Base-by-base conservation (phyloP, 2,113 vertebrate genomes). In the Lontra canadensis region DNA sequence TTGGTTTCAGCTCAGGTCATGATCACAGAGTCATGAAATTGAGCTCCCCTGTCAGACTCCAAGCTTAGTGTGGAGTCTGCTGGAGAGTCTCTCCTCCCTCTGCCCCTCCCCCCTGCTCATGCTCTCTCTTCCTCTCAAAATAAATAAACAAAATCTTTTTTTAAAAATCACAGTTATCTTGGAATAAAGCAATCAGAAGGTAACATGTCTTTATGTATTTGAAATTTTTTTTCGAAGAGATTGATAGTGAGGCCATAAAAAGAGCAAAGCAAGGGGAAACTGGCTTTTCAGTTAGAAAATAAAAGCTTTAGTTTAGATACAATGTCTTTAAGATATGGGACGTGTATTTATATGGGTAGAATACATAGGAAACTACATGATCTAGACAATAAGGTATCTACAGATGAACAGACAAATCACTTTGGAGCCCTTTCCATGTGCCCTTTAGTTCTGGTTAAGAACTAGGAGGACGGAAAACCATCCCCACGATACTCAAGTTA, bases 211-310 rank as follows among this genome's bases (percentile, higher is more conserved):
- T 89, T 76, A 94, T 55, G 25, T 55, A 88, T 26, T 39, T 91
- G 42, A 92, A 88, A 89, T 49, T 65, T 73, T 3, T 29, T 76
- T 90, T 94, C 55, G 55, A 6, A 21, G 69, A 88, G 79, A 20
- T 26, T 82, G 63, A 82, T 11, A 80, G 5, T 12, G 25, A 90
- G 20, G 47, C 36, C 59, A 82, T 39, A 95, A 93, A 78, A 83
- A 93, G 36, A 88, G 42, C 55, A 96, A 97, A 90, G 17, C 63
- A 95, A 92, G 42, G 91, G 9, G 47, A 97, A 95, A 59, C 20
- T 13, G 10, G 44, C 36, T 92, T 89, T 80, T 85, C 25, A 61
- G 36, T 79, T 21, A 55, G 0, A 81, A 9, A 67, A 82, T 52
- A 29, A 87, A 97, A 86, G 69, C 57, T 34, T 93, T 55, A 52